Evolutionary conservation across 2,113 vertebrate species (phyloP), one percentile per base, ranked within the genome.

Genomic region (Ondatra zibethicus): DNA sequence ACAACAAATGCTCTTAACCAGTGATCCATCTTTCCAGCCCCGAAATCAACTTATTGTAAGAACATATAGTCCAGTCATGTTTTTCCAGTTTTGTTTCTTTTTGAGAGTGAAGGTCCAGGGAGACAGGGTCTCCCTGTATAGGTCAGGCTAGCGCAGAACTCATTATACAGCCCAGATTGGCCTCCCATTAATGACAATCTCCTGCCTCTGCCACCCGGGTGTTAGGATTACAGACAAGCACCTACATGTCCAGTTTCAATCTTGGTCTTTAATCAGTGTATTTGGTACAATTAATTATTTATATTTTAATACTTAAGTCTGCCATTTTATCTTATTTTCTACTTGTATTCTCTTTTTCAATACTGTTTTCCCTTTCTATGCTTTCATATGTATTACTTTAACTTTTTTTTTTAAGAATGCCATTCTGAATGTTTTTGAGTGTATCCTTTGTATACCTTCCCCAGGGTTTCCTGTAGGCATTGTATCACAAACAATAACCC

Each of bases 381-480:
- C 0, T 10, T 73, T 93, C 1, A 29, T 39, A 25, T 76, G 36
- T 36, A 80, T 58, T 76, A 9, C 58, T 82, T 47, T 85, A 84
- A 61, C 50, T n/a, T n/a, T 39, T 63, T 84, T 82, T 13, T 76
- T 39, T 47, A 75, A 91, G 39, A 70, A 88, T 33, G 21, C 1
- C 42, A 58, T 92, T 86, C 84, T 96, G n/a, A 88, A 84, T 85
- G 76, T 61, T 70, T 45, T 88, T 91, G 70, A 91, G 27, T 66
- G 4, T 45, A 91, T 89, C 55, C 61, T 68, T 93, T 85, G 21
- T 33, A 52, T 2, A 50, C 42, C 14, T 77, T 72, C 86, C 81
- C 45, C n/a, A 47, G 17, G 61, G 25, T 17, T 95, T 90, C 36
- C 7, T 47, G 13, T 86, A 39, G 45, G 65, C 33, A n/a, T 81